These are phyloP conservation scores for Achatina immaculata DNA, from an alignment of 1,140 invertebrate genomes.

Conservation along the genomic window DNA sequence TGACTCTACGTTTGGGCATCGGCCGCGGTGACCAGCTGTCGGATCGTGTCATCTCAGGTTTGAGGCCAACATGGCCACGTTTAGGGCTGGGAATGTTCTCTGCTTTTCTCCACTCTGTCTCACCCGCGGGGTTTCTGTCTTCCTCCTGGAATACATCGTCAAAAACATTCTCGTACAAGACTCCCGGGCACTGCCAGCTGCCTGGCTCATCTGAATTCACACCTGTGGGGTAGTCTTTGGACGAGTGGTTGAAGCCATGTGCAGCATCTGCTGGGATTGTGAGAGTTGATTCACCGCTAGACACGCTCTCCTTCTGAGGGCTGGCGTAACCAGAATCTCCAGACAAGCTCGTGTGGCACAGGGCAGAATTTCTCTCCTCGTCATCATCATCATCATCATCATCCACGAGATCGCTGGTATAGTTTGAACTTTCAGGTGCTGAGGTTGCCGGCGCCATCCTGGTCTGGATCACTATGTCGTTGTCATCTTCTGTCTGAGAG, in stretches of 20 bases:
- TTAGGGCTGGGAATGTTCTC: no score
- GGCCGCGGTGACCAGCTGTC: no score
- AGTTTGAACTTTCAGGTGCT: background rate
- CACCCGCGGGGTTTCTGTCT: no score
- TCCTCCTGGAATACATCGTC: constrained; percentile 15
- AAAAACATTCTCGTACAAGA: background rate
- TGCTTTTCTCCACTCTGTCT: no score
- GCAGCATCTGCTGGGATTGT: background rate
- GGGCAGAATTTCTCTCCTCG: background rate
- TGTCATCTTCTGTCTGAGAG: background rate
- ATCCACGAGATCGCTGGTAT: background rate
- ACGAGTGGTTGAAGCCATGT: background rate
- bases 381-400: background rate
- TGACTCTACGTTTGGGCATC: no score
- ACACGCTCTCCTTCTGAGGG: constrained; percentile 20
- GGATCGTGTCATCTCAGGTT: no score
- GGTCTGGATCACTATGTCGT: background rate
- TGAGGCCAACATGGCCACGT: no score
- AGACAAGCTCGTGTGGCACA: background rate
- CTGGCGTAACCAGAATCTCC: constrained; percentile 22
- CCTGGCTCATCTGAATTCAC: background rate
- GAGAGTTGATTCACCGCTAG: constrained; percentile 10
- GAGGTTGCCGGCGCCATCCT: background rate
- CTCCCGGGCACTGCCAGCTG: background rate
- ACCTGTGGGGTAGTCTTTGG: background rate